These are phyloP conservation scores for Crocallis elinguaria DNA, from an alignment of 2,888 invertebrate genomes.

Conservation along the genomic window DNA sequence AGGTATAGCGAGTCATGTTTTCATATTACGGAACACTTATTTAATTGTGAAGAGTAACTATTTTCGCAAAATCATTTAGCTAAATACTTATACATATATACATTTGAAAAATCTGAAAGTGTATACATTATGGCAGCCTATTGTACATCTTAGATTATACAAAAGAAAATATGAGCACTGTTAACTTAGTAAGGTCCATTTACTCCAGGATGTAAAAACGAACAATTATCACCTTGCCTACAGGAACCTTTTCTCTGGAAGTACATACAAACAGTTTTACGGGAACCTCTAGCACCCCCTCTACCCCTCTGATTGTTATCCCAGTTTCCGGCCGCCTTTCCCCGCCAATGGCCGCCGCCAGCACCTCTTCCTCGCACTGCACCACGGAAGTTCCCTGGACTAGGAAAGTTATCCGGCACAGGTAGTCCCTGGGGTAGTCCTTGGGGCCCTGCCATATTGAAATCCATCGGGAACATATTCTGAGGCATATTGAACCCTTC, in stretches of 20 bases:
- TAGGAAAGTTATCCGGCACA: conserved; percentile 66
- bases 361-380: conserved; percentile 83
- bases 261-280: conserved; percentile 89
- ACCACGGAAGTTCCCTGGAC: conserved; percentile 79
- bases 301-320: conserved; percentile 78
- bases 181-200: conserved; percentile 80
- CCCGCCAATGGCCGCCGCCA: conserved; percentile 80
- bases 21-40: too few relatives aligned
- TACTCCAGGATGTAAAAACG: conserved; percentile 91
- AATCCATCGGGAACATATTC: conserved; percentile 80
- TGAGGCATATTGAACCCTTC: conserved; percentile 77
- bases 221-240: conserved; percentile 92
- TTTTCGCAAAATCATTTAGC: too few relatives aligned
- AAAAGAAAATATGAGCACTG: conserved; percentile 2
- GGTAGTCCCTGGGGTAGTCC: too few relatives aligned
- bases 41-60: too few relatives aligned
- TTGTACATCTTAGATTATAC: too few relatives aligned
- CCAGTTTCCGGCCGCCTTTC: conserved; percentile 77
- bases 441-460: conserved; percentile 76
- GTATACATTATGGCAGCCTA: too few relatives aligned
- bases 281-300: conserved; percentile 79
- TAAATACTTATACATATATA: too few relatives aligned
- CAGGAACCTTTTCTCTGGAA: conserved; percentile 93
- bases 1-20: too few relatives aligned
- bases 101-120: too few relatives aligned